phyloP scores from a whole-genome alignment of 2,113 vertebrate species.

The Opisthocomus hoazin region DNA sequence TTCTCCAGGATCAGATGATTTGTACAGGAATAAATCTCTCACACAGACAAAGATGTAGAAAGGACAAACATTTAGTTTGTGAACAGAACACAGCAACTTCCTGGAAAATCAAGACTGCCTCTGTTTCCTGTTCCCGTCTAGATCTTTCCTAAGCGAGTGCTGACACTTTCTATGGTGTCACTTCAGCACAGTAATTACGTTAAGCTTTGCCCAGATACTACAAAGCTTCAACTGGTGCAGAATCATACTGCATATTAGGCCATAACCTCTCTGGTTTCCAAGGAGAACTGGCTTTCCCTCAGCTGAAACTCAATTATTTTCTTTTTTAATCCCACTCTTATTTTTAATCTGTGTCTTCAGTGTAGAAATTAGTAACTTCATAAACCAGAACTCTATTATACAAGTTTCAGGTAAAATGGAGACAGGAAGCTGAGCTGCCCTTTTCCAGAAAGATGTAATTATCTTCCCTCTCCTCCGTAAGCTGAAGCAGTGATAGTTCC shows the following conservation, averaged over 20 bases:
- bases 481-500: background rate
- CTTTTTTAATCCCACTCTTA: background rate
- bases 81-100: background rate
- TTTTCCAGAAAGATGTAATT: background rate
- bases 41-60: background rate
- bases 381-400: background rate
- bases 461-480: background rate
- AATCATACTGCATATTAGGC: background rate
- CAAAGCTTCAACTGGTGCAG: background rate
- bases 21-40: background rate
- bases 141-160: background rate
- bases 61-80: background rate
- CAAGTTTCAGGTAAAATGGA: background rate
- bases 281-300: background rate
- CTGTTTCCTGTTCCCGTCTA: background rate
- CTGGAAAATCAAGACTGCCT: background rate
- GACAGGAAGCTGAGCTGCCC: background rate
- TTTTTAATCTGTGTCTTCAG: background rate
- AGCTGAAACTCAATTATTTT: background rate
- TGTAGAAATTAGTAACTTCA: background rate
- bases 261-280: background rate
- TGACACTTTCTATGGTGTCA: background rate
- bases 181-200: background rate
- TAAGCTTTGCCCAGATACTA: background rate
- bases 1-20: background rate